phyloP scores from a whole-genome alignment of 2,113 vertebrate species.

The Heliornis fulica region DNA sequence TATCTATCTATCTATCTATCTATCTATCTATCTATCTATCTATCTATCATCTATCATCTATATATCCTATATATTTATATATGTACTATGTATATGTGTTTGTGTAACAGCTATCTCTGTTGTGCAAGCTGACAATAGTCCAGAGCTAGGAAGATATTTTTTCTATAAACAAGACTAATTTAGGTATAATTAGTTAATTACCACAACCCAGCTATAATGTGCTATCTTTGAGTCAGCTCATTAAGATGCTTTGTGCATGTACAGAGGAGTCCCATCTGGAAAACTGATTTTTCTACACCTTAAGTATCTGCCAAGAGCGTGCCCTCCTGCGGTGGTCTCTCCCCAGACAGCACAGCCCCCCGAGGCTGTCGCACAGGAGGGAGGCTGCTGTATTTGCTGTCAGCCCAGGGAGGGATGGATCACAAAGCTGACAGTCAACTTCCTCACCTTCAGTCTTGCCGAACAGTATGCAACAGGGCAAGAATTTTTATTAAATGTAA shows the following conservation, averaged over 20 bases:
- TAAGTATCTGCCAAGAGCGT: rapidly evolving
- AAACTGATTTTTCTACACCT: background rate
- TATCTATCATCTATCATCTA: too few species aligned
- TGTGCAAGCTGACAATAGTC: background rate
- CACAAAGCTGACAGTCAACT: background rate
- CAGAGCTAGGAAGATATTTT: background rate
- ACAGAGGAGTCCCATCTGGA: rapidly evolving
- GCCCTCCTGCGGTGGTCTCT: background rate
- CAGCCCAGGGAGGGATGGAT: background rate
- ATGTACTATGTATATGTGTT: rapidly evolving
- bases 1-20: background rate
- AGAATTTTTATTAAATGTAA: background rate
- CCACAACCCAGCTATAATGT: background rate
- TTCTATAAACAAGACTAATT: background rate
- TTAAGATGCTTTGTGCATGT: background rate
- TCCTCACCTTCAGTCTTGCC: rapidly evolving
- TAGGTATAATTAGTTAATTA: background rate
- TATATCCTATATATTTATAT: background rate
- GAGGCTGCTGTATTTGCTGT: background rate
- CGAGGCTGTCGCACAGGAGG: rapidly evolving
- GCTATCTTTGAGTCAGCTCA: background rate
- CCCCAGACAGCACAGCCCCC: background rate
- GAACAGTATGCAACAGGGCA: rapidly evolving
- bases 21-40: background rate
- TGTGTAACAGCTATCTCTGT: background rate